phyloP scores from a whole-genome alignment of 1,140 invertebrate genomes.

The Thalassaphorura encarpata region DNA sequence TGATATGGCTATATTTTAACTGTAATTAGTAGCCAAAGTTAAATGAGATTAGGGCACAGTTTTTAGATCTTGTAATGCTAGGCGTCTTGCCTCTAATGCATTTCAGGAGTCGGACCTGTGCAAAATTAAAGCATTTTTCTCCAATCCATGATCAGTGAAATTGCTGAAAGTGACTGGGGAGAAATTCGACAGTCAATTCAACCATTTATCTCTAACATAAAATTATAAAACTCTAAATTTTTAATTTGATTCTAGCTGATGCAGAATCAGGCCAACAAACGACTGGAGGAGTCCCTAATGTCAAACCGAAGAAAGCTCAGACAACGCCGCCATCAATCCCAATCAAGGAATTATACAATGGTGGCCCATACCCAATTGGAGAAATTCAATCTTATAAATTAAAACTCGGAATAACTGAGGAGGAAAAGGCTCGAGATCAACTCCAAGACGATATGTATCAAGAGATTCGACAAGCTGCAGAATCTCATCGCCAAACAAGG shows the following conservation, averaged over 20 bases:
- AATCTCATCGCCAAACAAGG: constrained; percentile 79
- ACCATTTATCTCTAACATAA: background rate
- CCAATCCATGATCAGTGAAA: background rate
- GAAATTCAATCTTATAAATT: constrained; percentile 67
- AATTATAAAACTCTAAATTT: background rate
- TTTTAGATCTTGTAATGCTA: too few species aligned
- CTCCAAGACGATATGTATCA: constrained; percentile 14
- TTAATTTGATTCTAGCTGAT: constrained; percentile 1
- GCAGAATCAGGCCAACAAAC: constrained; percentile 22
- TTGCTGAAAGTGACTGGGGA: background rate
- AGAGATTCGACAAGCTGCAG: constrained; percentile 69
- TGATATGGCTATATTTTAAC: too few species aligned
- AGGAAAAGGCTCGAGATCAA: constrained; percentile 54
- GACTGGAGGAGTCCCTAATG: constrained; percentile 37
- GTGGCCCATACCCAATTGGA: constrained; percentile 60
- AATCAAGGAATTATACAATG: constrained; percentile 64
- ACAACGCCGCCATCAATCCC: constrained; percentile 78
- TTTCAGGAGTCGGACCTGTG: too few species aligned
- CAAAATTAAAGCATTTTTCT: background rate
- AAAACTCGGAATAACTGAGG: constrained; percentile 68
- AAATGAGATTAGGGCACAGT: too few species aligned
- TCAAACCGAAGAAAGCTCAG: constrained; percentile 44
- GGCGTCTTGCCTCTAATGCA: too few species aligned
- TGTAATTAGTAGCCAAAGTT: too few species aligned
- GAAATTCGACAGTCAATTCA: background rate